Percentiles rank a stretch among this genome's conserved stretches.
These are phyloP conservation scores for Microcaecilia unicolor DNA, from an alignment of 2,797 vertebrate species.

Conservation along the genomic window DNA sequence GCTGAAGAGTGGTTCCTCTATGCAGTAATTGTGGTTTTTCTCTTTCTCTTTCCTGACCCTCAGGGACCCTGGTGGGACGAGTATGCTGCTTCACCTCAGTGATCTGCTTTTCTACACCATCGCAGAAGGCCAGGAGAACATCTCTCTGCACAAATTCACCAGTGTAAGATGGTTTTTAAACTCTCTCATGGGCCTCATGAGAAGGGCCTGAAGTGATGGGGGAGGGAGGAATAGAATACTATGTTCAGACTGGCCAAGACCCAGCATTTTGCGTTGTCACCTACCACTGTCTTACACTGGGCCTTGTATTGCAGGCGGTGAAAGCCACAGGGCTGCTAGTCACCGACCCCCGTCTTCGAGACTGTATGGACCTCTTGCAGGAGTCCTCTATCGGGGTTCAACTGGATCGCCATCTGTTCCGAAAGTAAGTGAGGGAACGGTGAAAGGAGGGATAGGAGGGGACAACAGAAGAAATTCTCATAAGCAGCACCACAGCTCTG, in stretches of 20 bases:
- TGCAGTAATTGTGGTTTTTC: too few species aligned
- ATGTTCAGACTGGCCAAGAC: too few species aligned
- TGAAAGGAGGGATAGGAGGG: neutral
- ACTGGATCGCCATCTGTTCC: slow-evolving; percentile 75
- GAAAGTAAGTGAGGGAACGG: slow-evolving; percentile 53
- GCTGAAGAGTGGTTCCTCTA: too few species aligned
- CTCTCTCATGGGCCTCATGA: too few species aligned
- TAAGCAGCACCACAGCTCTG: too few species aligned
- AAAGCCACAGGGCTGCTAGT: slow-evolving; percentile 71
- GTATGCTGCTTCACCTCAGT: slow-evolving; percentile 60
- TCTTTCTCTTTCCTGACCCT: too few species aligned
- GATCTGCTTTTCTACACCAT: slow-evolving; percentile 80
- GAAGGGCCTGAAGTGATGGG: too few species aligned
- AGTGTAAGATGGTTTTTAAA: slow-evolving; percentile 51
- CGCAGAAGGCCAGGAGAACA: slow-evolving; percentile 68
- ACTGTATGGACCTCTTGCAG: slow-evolving; percentile 65
- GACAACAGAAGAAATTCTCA: too few species aligned
- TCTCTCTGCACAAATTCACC: slow-evolving; percentile 69
- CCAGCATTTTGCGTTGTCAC: too few species aligned
- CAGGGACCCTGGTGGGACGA: slow-evolving; percentile 8
- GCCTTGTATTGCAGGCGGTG: slow-evolving; percentile 49
- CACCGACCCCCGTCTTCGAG: slow-evolving; percentile 71
- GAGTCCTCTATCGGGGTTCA: slow-evolving; percentile 60
- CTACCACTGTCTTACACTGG: too few species aligned
- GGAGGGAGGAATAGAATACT: too few species aligned